Evolutionary conservation across 2,888 invertebrate species (phyloP), one percentile per base, ranked within the genome.

Genomic region (Tortrix viridana): DNA sequence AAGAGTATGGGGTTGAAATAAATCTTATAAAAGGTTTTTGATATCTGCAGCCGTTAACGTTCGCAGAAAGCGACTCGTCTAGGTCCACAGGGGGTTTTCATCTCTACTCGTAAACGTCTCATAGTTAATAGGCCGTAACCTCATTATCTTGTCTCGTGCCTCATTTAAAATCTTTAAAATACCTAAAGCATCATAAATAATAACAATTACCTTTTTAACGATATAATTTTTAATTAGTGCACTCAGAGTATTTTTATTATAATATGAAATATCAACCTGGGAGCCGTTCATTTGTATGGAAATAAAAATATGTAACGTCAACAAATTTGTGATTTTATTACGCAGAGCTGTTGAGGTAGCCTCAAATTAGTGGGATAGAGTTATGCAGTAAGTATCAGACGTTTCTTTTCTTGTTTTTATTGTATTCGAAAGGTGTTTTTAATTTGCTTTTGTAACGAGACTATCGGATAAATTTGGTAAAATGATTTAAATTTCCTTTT

Each of bases 241-340:
- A 80, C 80, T 78, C 80, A 71, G 80, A 82, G 74, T 73, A 74
- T 80, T 75, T 80, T 81, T 83, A 80, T 74, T 82, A 60, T 67
- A 46, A 57, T 54, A 60, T 84, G 77, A 80, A 60, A 78, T 82
- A 81, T 80, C 81, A 82, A 82, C 77, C 75, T 79, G 79, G 79
- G 72, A 81, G 82, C 78, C 68, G 81, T 74, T 83, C 83, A 82
- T 85, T 81, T 77, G 79, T 76, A 72, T 83, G 73, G 76, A 82
- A 83, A 84, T 85, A 82, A 84, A 85, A 81, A 71, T 80, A 79
- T 73, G 75, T 77, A 76, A 75, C 76, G 76, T 81, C 81, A 82
- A 86, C 86, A 86, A 86, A 86, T 85, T 78, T 82, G 81, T 79
- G 74, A 81, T 79, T 87, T 86, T 87, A 87, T 85, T 81, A 74